Conservation (phyloP, 1,140 invertebrate genomes). For the Rhyzopertha dominica region DNA sequence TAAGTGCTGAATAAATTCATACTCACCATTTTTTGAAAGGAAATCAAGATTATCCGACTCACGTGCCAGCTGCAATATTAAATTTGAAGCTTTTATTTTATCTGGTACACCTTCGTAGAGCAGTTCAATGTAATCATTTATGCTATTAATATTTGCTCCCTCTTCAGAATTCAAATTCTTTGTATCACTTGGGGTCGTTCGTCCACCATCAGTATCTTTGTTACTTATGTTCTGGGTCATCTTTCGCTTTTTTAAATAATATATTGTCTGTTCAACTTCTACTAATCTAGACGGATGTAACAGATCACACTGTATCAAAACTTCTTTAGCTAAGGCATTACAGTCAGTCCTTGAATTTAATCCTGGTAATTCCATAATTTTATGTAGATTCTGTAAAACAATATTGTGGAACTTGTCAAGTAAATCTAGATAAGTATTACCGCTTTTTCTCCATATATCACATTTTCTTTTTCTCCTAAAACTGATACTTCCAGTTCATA, state of each 20-base stretch:
- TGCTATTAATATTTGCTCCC: constrained; percentile 67
- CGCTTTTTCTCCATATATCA: constrained; percentile 80
- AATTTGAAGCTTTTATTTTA: constrained; percentile 87
- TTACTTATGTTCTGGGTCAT: constrained; percentile 28
- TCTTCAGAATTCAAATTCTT: constrained; percentile 11
- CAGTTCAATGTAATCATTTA: constrained; percentile 93
- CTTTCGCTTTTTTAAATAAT: constrained; percentile 83
- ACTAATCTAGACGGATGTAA: constrained; percentile 79
- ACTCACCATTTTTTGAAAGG: constrained; percentile 81
- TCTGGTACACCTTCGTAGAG: constrained; percentile 93
- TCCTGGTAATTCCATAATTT: constrained; percentile 80
- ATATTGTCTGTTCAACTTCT: constrained; percentile 89
- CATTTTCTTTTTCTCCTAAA: constrained; percentile 75
- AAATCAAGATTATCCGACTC: constrained; percentile 92
- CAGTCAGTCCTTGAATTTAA: constrained; percentile 78
- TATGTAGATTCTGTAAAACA: constrained; percentile 61
- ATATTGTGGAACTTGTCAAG: too few species aligned
- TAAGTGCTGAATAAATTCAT: not conserved
- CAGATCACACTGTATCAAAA: constrained; percentile 82
- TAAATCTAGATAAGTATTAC: constrained; percentile 42
- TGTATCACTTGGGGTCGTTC: constrained; percentile 13
- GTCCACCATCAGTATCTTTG: constrained; percentile 33
- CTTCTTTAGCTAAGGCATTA: constrained; percentile 72
- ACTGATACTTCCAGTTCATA: constrained; percentile 86
- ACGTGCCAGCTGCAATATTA: constrained; percentile 85